phyloP scores from a whole-genome alignment of 2,113 vertebrate genomes.

The Pleuronectes platessa region DNA sequence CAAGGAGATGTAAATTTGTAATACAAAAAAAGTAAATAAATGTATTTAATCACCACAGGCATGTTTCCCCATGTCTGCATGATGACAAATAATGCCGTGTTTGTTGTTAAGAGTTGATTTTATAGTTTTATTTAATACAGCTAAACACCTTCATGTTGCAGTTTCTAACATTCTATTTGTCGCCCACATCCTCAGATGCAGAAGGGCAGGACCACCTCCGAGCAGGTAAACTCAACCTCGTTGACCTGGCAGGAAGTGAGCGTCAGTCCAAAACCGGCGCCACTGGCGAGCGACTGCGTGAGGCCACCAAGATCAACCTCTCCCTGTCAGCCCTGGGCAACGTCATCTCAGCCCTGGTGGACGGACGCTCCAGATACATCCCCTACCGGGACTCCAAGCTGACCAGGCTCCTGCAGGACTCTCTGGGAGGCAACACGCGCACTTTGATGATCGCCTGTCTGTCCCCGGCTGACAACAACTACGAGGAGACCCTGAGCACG shows the following conservation, averaged over 20 bases:
- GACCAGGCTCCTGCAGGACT: constrained; percentile 92
- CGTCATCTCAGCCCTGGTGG: constrained; percentile 90
- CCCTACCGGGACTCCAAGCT: constrained; percentile 92
- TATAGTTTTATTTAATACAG: too few species aligned
- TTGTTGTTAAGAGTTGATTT: too few species aligned
- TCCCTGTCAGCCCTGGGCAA: constrained; percentile 91
- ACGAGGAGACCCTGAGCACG: constrained; percentile 90
- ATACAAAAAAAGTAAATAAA: too few species aligned
- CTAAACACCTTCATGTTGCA: not conserved
- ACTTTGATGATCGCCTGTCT: constrained; percentile 92
- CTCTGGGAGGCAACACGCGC: constrained; percentile 90
- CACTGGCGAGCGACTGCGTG: constrained; percentile 87
- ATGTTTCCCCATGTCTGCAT: too few species aligned
- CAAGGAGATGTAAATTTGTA: too few species aligned
- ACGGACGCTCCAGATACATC: constrained; percentile 87
- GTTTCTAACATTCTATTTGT: not conserved
- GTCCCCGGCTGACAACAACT: constrained; percentile 90
- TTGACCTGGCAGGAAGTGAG: constrained; percentile 92
- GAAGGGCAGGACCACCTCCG: constrained; percentile 85
- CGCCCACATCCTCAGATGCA: constrained; percentile 74
- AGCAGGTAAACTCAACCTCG: constrained; percentile 90
- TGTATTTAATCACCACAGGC: too few species aligned
- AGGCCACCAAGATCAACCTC: constrained; percentile 94
- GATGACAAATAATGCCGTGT: too few species aligned
- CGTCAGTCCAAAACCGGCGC: constrained; percentile 92